Evolutionary conservation across 2,888 invertebrate genomes (phyloP).

Genomic region (Xanthostigma xanthostigma): DNA sequence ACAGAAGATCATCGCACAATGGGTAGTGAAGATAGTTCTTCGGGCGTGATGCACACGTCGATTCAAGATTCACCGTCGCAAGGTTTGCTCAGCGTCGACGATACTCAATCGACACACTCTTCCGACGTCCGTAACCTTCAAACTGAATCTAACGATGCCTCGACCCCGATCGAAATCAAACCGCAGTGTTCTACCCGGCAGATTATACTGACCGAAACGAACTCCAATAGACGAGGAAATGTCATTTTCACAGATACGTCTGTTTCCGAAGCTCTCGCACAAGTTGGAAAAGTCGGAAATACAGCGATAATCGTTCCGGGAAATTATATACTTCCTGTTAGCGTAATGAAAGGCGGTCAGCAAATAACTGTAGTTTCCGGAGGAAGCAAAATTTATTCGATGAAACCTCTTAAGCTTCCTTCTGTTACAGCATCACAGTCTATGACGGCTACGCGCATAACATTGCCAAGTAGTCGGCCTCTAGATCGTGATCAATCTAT

Average conservation of each 20-base stretch:
- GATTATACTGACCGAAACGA: slow-evolving; percentile 23
- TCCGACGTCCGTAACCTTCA: slow-evolving; percentile 27
- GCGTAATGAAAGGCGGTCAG: slow-evolving; percentile 55
- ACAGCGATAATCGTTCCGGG: slow-evolving; percentile 56
- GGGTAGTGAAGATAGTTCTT: slow-evolving; percentile 64
- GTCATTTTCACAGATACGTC: slow-evolving; percentile 41
- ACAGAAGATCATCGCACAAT: slow-evolving; percentile 55
- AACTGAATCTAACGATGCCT: slow-evolving; percentile 29
- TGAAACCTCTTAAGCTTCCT: slow-evolving; percentile 18
- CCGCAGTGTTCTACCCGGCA: slow-evolving; percentile 13
- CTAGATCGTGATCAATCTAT: not conserved
- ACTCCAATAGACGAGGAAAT: slow-evolving; percentile 26
- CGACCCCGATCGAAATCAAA: slow-evolving; percentile 17
- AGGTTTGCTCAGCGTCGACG: slow-evolving; percentile 31
- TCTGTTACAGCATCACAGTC: slow-evolving; percentile 19
- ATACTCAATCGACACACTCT: slow-evolving; percentile 2
- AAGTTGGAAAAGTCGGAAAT: slow-evolving; percentile 43
- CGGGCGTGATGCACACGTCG: slow-evolving; percentile 43
- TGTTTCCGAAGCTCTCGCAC: slow-evolving; percentile 46
- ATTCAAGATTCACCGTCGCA: slow-evolving; percentile 41
- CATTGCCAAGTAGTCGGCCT: slow-evolving; percentile 14
- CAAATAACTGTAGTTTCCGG: slow-evolving; percentile 59
- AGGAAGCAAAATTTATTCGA: slow-evolving; percentile 35
- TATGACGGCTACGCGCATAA: slow-evolving; percentile 14
- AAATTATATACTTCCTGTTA: slow-evolving; percentile 55